Conservation (phyloP, 2,113 vertebrate species). For the Hylia prasina region DNA sequence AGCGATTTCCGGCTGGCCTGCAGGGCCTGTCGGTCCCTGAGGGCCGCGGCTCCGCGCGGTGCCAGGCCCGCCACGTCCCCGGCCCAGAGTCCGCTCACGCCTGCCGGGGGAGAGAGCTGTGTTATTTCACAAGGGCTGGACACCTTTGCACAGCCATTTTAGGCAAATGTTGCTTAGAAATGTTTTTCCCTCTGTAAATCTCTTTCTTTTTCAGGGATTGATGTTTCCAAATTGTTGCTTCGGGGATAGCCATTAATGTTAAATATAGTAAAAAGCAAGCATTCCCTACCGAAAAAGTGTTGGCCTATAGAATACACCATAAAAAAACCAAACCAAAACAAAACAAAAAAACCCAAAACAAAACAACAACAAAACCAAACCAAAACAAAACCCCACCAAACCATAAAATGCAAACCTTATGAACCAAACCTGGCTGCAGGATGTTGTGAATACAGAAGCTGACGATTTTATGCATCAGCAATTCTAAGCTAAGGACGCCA, state of each 20-base stretch:
- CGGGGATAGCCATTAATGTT: background rate
- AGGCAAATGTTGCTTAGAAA: background rate
- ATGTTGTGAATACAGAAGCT: background rate
- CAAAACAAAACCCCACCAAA: background rate
- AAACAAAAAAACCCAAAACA: background rate
- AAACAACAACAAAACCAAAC: background rate
- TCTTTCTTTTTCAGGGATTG: background rate
- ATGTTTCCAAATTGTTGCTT: background rate
- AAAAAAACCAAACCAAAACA: background rate
- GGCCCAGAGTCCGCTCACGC: conserved; percentile 78
- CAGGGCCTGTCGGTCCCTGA: conserved; percentile 61
- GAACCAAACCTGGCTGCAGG: background rate
- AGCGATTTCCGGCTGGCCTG: conserved; percentile 83
- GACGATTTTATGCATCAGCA: background rate
- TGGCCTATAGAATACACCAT: background rate
- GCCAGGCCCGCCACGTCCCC: conserved; percentile 68
- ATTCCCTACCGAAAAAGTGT: background rate
- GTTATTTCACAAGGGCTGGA: rapidly evolving
- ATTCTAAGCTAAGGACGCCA: background rate
- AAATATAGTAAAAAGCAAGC: background rate
- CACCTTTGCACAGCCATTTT: rapidly evolving
- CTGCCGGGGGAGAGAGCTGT: conserved; percentile 32
- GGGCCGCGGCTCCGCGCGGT: conserved; percentile 43
- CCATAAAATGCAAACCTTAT: background rate
- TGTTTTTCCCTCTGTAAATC: background rate